Percentiles rank a stretch among this genome's conserved stretches.
phyloP scores from a whole-genome alignment of 2,113 vertebrate species.

The Equus przewalskii region DNA sequence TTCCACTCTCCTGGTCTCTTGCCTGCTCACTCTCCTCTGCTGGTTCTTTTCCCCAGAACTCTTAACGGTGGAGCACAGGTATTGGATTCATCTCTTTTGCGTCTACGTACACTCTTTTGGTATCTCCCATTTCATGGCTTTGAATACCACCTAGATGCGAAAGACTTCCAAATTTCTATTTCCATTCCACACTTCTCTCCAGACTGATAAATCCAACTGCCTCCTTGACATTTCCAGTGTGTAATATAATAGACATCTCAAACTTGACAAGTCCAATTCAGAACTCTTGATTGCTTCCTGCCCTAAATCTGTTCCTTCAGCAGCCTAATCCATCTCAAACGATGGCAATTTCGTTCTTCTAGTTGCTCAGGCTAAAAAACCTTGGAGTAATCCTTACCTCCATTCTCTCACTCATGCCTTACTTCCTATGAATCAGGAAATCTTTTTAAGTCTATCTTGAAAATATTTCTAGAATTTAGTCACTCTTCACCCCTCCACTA shows the following conservation, averaged over 20 bases:
- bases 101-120: neutral
- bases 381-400: neutral
- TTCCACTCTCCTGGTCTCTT: neutral
- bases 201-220: neutral
- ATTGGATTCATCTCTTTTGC: neutral
- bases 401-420: neutral
- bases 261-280: neutral
- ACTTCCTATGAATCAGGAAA: neutral
- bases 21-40: neutral
- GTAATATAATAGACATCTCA: neutral
- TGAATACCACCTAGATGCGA: neutral
- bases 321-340: neutral
- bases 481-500: neutral
- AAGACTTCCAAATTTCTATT: slow-evolving; percentile 14
- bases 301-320: neutral
- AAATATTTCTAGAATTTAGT: neutral
- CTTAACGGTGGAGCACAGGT: too few species aligned
- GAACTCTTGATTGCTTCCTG: neutral
- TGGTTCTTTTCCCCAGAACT: neutral
- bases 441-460: neutral
- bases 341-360: neutral
- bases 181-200: neutral
- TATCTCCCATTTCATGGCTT: neutral
- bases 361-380: neutral
- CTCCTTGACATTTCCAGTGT: neutral